Conservation (phyloP, 2,113 vertebrate genomes). For the Trematomus loennbergii region DNA sequence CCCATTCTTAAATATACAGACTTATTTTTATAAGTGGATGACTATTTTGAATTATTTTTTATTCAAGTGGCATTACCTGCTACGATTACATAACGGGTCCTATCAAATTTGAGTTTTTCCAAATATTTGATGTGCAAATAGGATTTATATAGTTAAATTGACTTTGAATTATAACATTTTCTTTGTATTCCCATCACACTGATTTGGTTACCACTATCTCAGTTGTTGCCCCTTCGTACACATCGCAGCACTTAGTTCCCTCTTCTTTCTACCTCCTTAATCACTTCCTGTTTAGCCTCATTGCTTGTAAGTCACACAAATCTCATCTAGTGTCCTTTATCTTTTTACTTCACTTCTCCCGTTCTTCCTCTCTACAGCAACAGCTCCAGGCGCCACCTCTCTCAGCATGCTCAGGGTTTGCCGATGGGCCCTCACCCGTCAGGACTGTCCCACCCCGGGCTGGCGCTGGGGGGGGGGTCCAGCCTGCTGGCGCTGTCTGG, state of each 20-base stretch:
- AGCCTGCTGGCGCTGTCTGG: conserved; percentile 90
- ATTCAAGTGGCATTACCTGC: background rate
- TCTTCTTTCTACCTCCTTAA: conserved; percentile 43
- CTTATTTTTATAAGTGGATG: background rate
- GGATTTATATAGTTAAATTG: background rate
- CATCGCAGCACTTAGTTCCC: conserved; percentile 70
- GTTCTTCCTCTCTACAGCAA: conserved; percentile 80
- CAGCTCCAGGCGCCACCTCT: conserved; percentile 94
- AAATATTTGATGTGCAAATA: background rate
- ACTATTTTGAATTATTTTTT: background rate
- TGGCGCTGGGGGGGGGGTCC: conserved; percentile 85
- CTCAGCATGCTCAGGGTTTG: conserved; percentile 89
- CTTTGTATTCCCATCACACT: background rate
- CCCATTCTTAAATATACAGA: conserved; percentile 13
- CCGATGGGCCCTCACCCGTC: conserved; percentile 88
- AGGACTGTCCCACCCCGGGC: conserved; percentile 82
- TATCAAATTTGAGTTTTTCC: background rate
- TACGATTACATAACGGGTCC: background rate
- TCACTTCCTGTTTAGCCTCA: conserved; percentile 29
- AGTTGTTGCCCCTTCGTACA: conserved; percentile 41
- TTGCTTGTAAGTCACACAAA: conserved; percentile 64
- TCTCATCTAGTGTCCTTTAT: conserved; percentile 37
- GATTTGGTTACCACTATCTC: conserved; percentile 21
- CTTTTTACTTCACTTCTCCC: background rate
- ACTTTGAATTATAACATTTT: background rate